Base-by-base conservation (phyloP, 1,140 invertebrate species). In the Trachymyrmex cornetzi region DNA sequence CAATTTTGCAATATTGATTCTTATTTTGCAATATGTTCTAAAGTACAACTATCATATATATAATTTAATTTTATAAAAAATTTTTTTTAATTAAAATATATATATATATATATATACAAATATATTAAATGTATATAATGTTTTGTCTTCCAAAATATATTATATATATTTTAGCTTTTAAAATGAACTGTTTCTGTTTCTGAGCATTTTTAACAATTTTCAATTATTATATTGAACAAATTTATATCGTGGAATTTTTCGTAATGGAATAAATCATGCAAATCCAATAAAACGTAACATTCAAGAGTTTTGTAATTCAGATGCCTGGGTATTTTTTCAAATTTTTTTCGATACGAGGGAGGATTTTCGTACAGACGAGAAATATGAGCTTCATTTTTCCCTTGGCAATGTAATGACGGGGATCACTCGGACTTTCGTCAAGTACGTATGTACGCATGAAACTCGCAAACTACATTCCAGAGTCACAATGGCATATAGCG, bases 401-500 rank as follows among this genome's bases (percentile, higher is more conserved):
- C 55, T 48, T n/a, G 80, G 44, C n/a, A 61, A 84, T 14, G 80
- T 82, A 55, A 57, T 22, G 24, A 61, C 53, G 55, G 4, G 3
- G 55, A 57, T 63, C 67, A 77, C 24, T 81, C 67, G 77, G 53
- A 50, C 34, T 55, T 80, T 85, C 59, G 81, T 74, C 34, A 88
- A 75, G 82, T 77, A 86, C 77, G 71, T 72, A 44, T n/a, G n/a
- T 48, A 89, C 88, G 59, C 22, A 87, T 27, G 77, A 88, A 88
- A 88, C 88, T 88, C 77, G 71, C 72, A 53, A 82, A 88, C 50
- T 86, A 82, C 44, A 50, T 86, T 72, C 50, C 44, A 81, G 71
- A 64, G 72, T 90, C 79, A 87, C 87, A 88, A 90, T 88, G 24
- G 64, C 16, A 71, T 88, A 63, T 61, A 79, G 82, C 77, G 34